Conservation (phyloP, 2,888 invertebrate genomes). For the Venustoraphidia nigricollis region DNA sequence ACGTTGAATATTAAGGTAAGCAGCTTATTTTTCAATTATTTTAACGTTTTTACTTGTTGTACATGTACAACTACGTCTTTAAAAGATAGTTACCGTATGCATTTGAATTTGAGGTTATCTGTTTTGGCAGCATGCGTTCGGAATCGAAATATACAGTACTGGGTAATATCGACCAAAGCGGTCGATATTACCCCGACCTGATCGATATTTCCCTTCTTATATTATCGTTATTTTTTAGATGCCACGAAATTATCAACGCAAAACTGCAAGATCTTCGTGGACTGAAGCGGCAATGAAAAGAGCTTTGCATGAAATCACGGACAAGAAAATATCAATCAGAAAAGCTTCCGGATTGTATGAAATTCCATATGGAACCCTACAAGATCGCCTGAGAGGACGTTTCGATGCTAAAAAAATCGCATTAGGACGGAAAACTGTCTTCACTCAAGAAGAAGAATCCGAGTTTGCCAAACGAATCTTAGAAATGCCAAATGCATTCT, state of each 20-base stretch:
- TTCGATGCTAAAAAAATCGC: conserved; percentile 8
- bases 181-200: no score
- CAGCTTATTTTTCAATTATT: no score
- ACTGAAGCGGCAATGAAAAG: conserved; percentile 1
- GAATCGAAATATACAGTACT: no score
- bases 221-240: neutral
- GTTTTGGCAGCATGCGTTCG: no score
- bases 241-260: conserved; percentile 2
- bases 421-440: conserved; percentile 9
- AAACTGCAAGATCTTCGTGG: conserved; percentile 1
- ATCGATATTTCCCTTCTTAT: no score
- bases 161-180: no score
- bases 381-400: neutral
- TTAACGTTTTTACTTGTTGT: no score
- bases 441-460: conserved; percentile 8
- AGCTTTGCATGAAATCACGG: neutral
- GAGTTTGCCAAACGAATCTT: conserved; percentile 7
- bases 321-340: conserved; percentile 1
- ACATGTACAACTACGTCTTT: no score
- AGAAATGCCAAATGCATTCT: conserved; percentile 6
- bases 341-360: conserved; percentile 1
- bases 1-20: no score
- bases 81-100: no score
- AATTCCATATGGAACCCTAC: conserved; percentile 3
- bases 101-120: no score